Percentiles rank a stretch among this genome's conserved stretches.
These are phyloP conservation scores for Scomber japonicus DNA, from an alignment of 2,113 vertebrate species.

Conservation along the genomic window DNA sequence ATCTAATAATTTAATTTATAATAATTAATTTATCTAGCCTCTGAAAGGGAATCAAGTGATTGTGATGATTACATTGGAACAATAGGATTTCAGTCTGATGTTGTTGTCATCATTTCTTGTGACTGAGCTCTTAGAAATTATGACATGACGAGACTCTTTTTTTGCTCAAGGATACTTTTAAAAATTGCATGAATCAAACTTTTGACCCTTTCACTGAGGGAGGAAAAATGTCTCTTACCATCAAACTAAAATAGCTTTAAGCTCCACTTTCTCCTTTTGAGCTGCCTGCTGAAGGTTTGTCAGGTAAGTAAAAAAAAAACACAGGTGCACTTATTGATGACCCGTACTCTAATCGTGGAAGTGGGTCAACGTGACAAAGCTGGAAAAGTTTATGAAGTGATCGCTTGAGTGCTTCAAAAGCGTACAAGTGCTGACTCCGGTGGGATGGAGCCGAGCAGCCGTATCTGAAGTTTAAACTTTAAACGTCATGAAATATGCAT, in stretches of 20 bases:
- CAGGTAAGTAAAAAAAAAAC: not conserved
- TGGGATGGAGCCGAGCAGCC: not conserved
- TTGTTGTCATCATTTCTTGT: not conserved
- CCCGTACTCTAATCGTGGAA: constrained; percentile 7
- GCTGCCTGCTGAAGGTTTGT: not conserved
- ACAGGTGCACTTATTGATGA: not conserved
- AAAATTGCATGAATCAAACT: constrained; percentile 7
- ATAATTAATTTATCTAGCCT: too few relatives aligned
- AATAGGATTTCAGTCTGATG: not conserved
- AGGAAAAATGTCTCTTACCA: not conserved
- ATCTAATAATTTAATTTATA: too few relatives aligned
- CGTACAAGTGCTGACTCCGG: constrained; percentile 46
- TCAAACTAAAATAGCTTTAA: not conserved
- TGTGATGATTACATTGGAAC: not conserved
- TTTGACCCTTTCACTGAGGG: not conserved
- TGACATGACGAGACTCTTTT: not conserved
- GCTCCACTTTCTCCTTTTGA: not conserved
- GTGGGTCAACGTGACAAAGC: constrained; percentile 38
- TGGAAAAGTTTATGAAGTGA: constrained; percentile 24
- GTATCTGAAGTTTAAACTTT: not conserved
- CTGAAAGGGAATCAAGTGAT: not conserved
- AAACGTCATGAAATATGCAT: constrained; percentile 50
- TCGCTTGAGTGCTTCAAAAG: not conserved
- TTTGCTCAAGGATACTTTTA: not conserved
- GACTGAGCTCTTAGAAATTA: not conserved